These are phyloP conservation scores for Thinocorus orbignyianus DNA, from an alignment of 2,113 vertebrate species.

Conservation along the genomic window DNA sequence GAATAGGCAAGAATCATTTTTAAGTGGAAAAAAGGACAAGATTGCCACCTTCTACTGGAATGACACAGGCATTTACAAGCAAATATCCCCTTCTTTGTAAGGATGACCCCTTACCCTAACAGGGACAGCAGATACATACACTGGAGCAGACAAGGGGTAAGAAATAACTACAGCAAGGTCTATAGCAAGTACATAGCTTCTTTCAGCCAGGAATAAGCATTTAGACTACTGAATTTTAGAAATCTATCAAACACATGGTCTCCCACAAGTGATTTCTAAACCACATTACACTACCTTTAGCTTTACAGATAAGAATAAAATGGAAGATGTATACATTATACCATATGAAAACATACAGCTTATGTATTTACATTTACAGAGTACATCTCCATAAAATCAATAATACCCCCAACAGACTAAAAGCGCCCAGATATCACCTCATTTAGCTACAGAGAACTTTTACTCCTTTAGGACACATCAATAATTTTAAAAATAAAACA, in stretches of 20 bases:
- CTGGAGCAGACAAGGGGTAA: accelerated
- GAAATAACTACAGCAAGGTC: not conserved
- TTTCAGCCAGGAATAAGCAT: not conserved
- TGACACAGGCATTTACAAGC: not conserved
- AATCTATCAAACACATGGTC: accelerated
- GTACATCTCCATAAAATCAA: not conserved
- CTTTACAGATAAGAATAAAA: not conserved
- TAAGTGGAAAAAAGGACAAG: not conserved
- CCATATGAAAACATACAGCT: accelerated
- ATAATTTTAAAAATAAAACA: not conserved
- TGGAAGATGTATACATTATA: not conserved
- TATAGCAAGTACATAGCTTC: accelerated
- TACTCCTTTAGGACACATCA: accelerated
- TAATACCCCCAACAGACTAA: not conserved
- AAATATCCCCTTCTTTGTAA: not conserved
- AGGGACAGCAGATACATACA: not conserved
- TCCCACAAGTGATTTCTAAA: not conserved
- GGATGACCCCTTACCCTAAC: not conserved
- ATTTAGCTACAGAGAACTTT: not conserved
- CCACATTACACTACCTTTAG: not conserved
- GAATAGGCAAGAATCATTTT: not conserved
- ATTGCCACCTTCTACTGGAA: not conserved
- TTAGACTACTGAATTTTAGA: not conserved
- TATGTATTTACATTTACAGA: not conserved
- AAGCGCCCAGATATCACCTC: not conserved